Base-by-base conservation (phyloP, 2,888 invertebrate species). In the Agonopterix arenella region DNA sequence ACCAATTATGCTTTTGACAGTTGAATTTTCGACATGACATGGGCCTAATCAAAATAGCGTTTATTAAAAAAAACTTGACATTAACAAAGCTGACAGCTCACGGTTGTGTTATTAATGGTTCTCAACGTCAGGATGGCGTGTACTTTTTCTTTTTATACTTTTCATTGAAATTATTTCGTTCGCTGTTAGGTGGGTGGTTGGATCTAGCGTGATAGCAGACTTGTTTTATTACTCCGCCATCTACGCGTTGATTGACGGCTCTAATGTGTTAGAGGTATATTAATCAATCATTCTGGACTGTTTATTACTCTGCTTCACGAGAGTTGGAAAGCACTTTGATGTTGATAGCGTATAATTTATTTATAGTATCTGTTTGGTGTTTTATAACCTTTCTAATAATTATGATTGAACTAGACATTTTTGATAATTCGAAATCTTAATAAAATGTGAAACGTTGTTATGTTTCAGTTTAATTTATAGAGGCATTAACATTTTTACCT, bases 1-100 rank as follows among this genome's bases (percentile, higher is more conserved):
- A 85, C 89, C 90, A 90, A 90, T 90, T 90, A 90, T 78, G 80
- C 70, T 84, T 85, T 79, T 88, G 90, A 90, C 90, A 90, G 90
- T 82, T 89, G 80, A 89, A 84, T 88, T 85, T 88, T 81, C 78
- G 80, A 89, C 86, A 85, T 88, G 90, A 90, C 89, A 84, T 84
- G 85, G 89, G 90, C 90, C 90, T 90, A 90, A 90, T 91, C 90
- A 89, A 89, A 89, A 89, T 85, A 89, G 79, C 86, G 81, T 89
- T 89, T 86, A 84, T 84, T 77, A 78, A 80, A 85, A 71, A 84
- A 84, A 84, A 78, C 79, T 77, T 76, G 77, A 81, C 81, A 81
- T 85, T 81, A 84, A 80, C 80, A 76, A 79, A 78, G 79, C 80
- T 83, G 89, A 88, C 89, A 85, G 88, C 84, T 82, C 81, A 82